These are phyloP conservation scores for Terrapene triunguis DNA, from an alignment of 2,113 vertebrate genomes.

Conservation along the genomic window DNA sequence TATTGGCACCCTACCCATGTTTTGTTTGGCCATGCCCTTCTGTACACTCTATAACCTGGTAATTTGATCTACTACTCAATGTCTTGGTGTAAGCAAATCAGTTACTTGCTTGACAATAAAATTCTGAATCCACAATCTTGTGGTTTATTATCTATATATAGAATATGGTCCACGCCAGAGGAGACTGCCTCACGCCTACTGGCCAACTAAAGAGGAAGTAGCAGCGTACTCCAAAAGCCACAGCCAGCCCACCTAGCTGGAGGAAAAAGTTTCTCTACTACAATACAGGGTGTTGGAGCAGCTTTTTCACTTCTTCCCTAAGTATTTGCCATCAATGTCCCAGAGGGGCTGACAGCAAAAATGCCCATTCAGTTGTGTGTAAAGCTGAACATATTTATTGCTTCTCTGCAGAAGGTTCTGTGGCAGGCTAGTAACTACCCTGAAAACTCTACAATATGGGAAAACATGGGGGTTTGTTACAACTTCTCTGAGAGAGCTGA, in stretches of 20 bases:
- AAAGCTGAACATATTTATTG: background rate
- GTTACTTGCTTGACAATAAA: background rate
- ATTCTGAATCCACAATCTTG: background rate
- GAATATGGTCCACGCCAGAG: background rate
- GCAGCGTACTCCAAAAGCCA: background rate
- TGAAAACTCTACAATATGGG: background rate
- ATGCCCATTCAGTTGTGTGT: background rate
- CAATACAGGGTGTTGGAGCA: accelerated
- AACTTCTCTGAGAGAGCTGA: background rate
- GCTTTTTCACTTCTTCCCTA: background rate
- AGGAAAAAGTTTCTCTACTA: background rate
- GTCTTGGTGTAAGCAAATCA: background rate
- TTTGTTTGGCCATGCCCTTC: background rate
- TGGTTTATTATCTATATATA: background rate
- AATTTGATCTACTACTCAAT: background rate
- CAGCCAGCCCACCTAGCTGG: background rate
- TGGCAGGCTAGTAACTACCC: background rate
- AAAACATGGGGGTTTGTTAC: background rate
- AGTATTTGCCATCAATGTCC: background rate
- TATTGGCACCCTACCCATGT: background rate
- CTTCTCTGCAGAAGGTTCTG: background rate
- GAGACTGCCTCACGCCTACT: background rate
- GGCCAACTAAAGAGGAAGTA: background rate
- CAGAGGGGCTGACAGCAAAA: background rate
- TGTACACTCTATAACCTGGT: accelerated